Evolutionary conservation across 1,140 invertebrate genomes (phyloP), one percentile per base, ranked within the genome.

Genomic region (Stegodyphus dumicola): DNA sequence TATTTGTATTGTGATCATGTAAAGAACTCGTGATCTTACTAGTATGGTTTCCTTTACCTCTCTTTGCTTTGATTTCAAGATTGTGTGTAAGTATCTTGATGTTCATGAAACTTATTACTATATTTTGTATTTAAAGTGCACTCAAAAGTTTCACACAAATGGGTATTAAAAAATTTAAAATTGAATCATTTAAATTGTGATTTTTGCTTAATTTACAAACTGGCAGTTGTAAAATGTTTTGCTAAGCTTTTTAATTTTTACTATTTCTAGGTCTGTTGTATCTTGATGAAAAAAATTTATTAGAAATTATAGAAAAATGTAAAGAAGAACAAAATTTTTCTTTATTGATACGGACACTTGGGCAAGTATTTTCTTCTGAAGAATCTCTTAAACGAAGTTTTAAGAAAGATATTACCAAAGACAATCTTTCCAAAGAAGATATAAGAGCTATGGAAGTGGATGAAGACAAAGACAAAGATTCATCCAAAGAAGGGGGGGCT

Each of bases 381-480:
- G 93, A 95, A 80, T 92, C 92, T 51, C 89, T 96, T n/a, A 92
- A 93, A 87, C 91, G 92, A 77, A 95, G 94, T 91, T 95, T 95
- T 90, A 90, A 92, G 87, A 89, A 92, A 91, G 87, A 88, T 86
- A 78, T 84, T 81, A 76, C 66, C 76, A 85, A 74, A 75, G 91
- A 91, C 33, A 90, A 92, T 76, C 88, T 92, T 93, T 93, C 87
- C 93, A 95, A 90, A 93, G 95, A 91, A 93, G 94, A 88, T 91
- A 94, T 78, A 15, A 90, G 94, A 77, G 92, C 93, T 17, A 89
- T 94, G 51, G 95, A 95, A 90, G 94, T 93, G 67, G 96, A 97
- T 90, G 92, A 93, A 86, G 96, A 97, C 87, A 96, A 96, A 90
- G 95, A 96, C 90, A 93, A 95, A 87, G 95, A 96, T 89, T 93